These are phyloP conservation scores for Latrodectus geometricus DNA, from an alignment of 1,140 invertebrate genomes.

Conservation along the genomic window DNA sequence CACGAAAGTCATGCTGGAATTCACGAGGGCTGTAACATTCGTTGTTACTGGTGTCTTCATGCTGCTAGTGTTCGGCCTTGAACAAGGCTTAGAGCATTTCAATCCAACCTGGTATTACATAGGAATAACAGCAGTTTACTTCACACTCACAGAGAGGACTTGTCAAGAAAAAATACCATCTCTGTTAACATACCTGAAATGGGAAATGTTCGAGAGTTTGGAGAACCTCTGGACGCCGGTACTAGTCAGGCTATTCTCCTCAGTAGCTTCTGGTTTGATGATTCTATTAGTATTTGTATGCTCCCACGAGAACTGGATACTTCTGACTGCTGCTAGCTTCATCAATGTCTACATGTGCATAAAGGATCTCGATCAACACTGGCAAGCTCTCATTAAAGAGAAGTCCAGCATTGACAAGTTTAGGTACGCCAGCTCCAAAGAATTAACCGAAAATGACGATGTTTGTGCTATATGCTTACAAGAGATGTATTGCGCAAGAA, in stretches of 20 bases:
- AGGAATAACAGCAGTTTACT: slow-evolving; percentile 77
- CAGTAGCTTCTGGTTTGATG: slow-evolving; percentile 68
- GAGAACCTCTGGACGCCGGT: slow-evolving; percentile 78
- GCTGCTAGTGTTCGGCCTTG: slow-evolving; percentile 80
- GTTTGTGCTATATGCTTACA: slow-evolving; percentile 82
- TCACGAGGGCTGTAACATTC: slow-evolving; percentile 84
- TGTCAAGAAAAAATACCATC: slow-evolving; percentile 74
- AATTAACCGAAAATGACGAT: slow-evolving; percentile 76
- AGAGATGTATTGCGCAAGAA: slow-evolving; percentile 75
- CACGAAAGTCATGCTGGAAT: slow-evolving; percentile 83
- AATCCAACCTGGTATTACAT: slow-evolving; percentile 77
- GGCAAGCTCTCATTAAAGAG: slow-evolving; percentile 73
- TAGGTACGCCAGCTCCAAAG: slow-evolving; percentile 75
- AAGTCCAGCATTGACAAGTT: slow-evolving; percentile 76
- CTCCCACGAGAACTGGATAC: slow-evolving; percentile 63
- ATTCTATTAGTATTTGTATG: slow-evolving; percentile 59
- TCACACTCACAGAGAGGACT: slow-evolving; percentile 79
- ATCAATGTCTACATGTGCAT: slow-evolving; percentile 77
- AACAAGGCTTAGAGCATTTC: slow-evolving; percentile 81
- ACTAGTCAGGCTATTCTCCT: slow-evolving; percentile 73
- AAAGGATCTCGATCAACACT: slow-evolving; percentile 74
- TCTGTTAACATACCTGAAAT: slow-evolving; percentile 73
- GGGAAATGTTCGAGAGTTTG: slow-evolving; percentile 77
- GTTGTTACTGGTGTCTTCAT: slow-evolving; percentile 82
- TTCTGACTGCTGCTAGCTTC: slow-evolving; percentile 75